Evolutionary conservation across 92 coral and sea anemone genomes (phyloP), one percentile per base, ranked within the genome.

Genomic region (Zoanthus solanderi): DNA sequence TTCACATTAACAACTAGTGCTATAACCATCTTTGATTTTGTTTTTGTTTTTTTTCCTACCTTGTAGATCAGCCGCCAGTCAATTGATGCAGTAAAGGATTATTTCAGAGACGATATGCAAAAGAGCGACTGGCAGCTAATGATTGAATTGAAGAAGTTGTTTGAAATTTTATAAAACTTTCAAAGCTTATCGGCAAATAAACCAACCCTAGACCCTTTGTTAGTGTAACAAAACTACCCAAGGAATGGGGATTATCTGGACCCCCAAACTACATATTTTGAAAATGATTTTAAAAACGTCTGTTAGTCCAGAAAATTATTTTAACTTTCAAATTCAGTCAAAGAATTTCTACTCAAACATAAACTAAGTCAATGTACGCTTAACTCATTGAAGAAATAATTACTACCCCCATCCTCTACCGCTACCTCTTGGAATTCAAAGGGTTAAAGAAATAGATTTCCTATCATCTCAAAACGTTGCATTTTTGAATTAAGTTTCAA

Each of bases 111-210:
- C 28, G 99, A 97, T 71, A 84, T 97, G 57, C 99, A 97, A 83
- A 97, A 94, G 86, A 83, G 91, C 60, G 99, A 97, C 89, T 97
- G 99, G 99, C 99, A 97, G 89, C 87, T 97, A 37, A 97, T 97
- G 99, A 95, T 97, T 63, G 99, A 97, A 87, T 87, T 97, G 53
- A 97, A 97, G 84, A 97, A 95, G 65, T 84, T 92, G 52, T 95
- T 97, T 92, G 90, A 95, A 89, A 97, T 97, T 67, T 69, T 97
- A 76, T 97, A 92, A 77, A 91, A 77, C 68, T 28, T 2, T 54
- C 53, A 17, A 14, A 13, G n/a, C 17, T 28, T 14, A 14, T 12
- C n/a, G 6, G 28, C 48, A 30, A 71, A 10, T 7, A 23, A 9
- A 13, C 14, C 7, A 54, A 30, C 15, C 44, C 29, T 3, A 69